These are phyloP conservation scores for Byasa hedistus DNA, from an alignment of 2,888 invertebrate genomes.

Conservation along the genomic window DNA sequence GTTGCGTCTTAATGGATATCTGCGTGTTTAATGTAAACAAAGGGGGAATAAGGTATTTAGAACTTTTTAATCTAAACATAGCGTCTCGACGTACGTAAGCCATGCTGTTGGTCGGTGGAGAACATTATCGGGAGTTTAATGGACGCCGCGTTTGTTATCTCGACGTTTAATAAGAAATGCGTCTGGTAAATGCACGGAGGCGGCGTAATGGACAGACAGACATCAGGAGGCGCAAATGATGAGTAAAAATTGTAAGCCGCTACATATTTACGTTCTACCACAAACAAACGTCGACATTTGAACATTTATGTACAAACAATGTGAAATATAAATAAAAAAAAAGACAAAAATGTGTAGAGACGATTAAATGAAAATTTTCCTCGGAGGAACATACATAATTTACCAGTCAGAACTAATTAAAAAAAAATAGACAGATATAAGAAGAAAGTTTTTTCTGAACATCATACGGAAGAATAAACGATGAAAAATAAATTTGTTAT, in stretches of 20 bases:
- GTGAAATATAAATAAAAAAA: neutral
- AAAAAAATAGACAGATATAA: too few relatives aligned
- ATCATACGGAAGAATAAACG: too few relatives aligned
- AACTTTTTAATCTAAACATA: conserved; percentile 18
- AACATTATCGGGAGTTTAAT: conserved; percentile 18
- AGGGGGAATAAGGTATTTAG: conserved; percentile 13
- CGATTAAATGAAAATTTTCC: too few relatives aligned
- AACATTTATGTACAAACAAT: neutral
- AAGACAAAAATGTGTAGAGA: too few relatives aligned
- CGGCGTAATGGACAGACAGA: conserved; percentile 16
- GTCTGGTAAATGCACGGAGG: conserved; percentile 26
- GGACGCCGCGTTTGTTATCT: conserved; percentile 34
- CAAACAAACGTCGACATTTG: neutral
- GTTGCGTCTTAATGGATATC: conserved; percentile 9
- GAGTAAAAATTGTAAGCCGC: conserved; percentile 28
- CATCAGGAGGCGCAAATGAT: conserved; percentile 17
- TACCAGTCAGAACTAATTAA: too few relatives aligned
- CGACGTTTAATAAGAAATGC: conserved; percentile 40
- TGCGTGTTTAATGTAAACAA: conserved; percentile 17
- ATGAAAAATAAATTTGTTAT: too few relatives aligned
- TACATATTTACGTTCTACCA: conserved; percentile 9
- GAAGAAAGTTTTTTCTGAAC: too few relatives aligned
- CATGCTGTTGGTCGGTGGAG: neutral
- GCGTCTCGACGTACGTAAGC: conserved; percentile 12
- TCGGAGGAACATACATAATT: too few relatives aligned